These are phyloP conservation scores for Cydia splendana DNA, from an alignment of 1,140 invertebrate species.

Conservation along the genomic window DNA sequence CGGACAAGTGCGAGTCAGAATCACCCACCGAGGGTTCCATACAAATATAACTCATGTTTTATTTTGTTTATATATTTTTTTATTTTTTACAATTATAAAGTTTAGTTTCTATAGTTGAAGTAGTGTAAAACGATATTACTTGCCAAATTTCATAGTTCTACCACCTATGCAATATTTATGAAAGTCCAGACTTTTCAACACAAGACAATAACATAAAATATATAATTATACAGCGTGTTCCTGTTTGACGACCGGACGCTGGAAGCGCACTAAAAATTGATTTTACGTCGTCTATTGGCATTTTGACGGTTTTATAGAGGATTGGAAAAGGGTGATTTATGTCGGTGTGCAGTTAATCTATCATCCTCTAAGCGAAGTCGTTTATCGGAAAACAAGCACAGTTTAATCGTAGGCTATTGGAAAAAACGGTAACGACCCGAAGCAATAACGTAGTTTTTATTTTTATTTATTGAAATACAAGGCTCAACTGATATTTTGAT, in stretches of 20 bases:
- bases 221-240: background rate
- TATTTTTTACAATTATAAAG: too few relatives aligned
- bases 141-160: too few relatives aligned
- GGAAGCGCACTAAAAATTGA: conserved; percentile 13
- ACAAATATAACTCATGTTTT: too few relatives aligned
- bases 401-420: background rate
- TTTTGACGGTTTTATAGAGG: conserved; percentile 10
- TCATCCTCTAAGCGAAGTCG: background rate
- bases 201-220: background rate
- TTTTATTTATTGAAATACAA: too few relatives aligned
- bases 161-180: background rate
- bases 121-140: too few relatives aligned
- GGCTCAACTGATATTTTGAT: too few relatives aligned
- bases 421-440: too few relatives aligned
- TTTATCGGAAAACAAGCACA: background rate
- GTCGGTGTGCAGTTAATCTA: conserved; percentile 18
- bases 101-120: too few relatives aligned
- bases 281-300: conserved; percentile 8
- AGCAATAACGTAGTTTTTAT: too few relatives aligned
- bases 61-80: too few relatives aligned
- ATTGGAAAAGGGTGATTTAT: conserved; percentile 21
- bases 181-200: background rate
- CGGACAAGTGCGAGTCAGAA: too few relatives aligned
- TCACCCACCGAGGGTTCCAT: too few relatives aligned
- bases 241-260: background rate